Base-by-base conservation (phyloP, 2,113 vertebrate species). In the Pelodiscus sinensis region DNA sequence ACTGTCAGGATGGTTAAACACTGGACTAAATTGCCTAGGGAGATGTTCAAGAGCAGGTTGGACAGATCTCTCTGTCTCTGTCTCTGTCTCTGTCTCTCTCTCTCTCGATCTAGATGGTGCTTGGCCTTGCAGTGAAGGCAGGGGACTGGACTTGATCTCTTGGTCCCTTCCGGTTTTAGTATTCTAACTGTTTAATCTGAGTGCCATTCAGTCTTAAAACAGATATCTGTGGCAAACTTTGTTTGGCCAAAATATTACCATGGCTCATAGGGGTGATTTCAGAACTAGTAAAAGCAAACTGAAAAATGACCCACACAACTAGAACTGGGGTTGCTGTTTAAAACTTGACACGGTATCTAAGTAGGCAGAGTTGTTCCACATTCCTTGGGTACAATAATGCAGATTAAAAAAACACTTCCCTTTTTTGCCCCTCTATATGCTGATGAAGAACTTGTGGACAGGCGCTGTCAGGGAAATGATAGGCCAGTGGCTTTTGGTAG, bases 351-450 rank as follows among this genome's bases (percentile, higher is more conserved):
- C 31, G 19, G 65, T 35, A 31, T 35, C 35, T 68, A 31, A 68
- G 31, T 68, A 5, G 27, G 8, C 15, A n/a, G 62, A n/a, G 9
- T 71, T 71, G 65, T 71, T 71, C n/a, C 15, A 2, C 0, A 4
- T 11, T 0, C 22, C 44, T 1, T n/a, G 8, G 54, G 9, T 29
- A 35, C 2, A 1, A 54, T 3, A 9, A 73, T 5, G 1, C n/a
- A 10, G 58, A 11, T 8, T 13, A 62, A 9, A 75, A 75, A 29
- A 80, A 77, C 1, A 12, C n/a, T 57, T 21, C 35, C 44, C 44
- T 29, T 55, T 24, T 21, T n/a, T 10, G 8, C 9, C 29, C 35
- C 9, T 13, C 58, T 83, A 25, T 44, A 71, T 35, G 65, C 65
- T 35, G 65, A 71, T 71, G 18, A 35, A 71, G 18, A 71, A 35